phyloP scores from a whole-genome alignment of 2,888 invertebrate genomes.

The Serripes groenlandicus region DNA sequence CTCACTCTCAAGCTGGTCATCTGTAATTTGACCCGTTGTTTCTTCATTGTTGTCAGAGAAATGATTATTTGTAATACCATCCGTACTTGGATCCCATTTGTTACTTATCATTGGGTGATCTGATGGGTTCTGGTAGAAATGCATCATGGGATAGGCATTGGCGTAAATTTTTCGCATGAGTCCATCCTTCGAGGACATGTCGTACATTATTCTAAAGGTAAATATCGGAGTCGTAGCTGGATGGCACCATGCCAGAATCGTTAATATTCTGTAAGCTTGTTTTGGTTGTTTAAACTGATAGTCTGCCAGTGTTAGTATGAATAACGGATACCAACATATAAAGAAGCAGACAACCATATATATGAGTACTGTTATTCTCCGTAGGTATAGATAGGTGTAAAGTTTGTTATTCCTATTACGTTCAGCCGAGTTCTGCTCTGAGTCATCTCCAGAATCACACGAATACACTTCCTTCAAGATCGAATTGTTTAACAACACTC shows the following conservation, averaged over 20 bases:
- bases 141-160: constrained; percentile 76
- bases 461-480: constrained; percentile 64
- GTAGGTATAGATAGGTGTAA: constrained; percentile 72
- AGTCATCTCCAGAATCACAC: constrained; percentile 34
- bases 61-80: constrained; percentile 58
- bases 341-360: constrained; percentile 88
- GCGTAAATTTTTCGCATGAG: constrained; percentile 75
- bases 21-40: not conserved
- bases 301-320: constrained; percentile 91
- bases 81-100: constrained; percentile 42
- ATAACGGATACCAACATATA: constrained; percentile 96
- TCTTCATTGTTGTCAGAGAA: constrained; percentile 33
- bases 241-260: constrained; percentile 85
- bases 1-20: constrained; percentile 13
- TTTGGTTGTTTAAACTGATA: constrained; percentile 80
- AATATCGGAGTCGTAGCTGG: constrained; percentile 84
- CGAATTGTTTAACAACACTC: constrained; percentile 77
- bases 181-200: constrained; percentile 72
- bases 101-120: constrained; percentile 57
- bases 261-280: constrained; percentile 84
- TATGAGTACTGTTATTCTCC: constrained; percentile 76
- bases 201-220: constrained; percentile 78
- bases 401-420: constrained; percentile 59
- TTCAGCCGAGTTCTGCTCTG: constrained; percentile 38
- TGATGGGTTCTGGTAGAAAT: constrained; percentile 59